Evolutionary conservation across 2,888 invertebrate species (phyloP).

Genomic region (Vanessa cardui): DNA sequence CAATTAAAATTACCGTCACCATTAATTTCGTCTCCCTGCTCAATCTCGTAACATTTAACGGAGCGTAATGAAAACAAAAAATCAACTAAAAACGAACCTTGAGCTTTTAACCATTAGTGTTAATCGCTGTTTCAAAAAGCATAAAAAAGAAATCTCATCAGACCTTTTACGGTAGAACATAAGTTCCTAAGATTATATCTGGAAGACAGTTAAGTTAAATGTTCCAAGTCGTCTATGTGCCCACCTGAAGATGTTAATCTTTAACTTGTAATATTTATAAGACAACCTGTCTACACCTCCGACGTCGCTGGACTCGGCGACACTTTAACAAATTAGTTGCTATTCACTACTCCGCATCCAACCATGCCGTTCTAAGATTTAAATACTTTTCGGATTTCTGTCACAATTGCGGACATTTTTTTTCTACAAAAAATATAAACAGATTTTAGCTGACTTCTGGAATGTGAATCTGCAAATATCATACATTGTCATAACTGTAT

Average conservation of each 20-base stretch:
- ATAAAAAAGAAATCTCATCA: constrained; percentile 18
- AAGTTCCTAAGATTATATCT: constrained; percentile 45
- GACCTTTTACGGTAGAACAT: constrained; percentile 32
- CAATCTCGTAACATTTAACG: constrained; percentile 12
- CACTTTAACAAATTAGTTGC: constrained; percentile 21
- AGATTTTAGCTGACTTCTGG: neutral
- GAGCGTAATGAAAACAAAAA: neutral
- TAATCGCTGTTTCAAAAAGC: neutral
- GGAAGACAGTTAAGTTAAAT: constrained; percentile 37
- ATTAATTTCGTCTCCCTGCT: constrained; percentile 19
- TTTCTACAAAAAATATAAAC: neutral
- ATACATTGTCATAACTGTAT: constrained; percentile 34
- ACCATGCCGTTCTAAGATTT: neutral
- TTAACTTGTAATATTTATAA: constrained; percentile 32
- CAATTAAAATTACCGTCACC: constrained; percentile 19
- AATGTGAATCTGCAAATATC: constrained; percentile 19
- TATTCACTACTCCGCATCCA: neutral
- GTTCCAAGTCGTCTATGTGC: constrained; percentile 21
- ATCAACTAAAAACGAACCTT: constrained; percentile 9
- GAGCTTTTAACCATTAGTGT: constrained; percentile 5
- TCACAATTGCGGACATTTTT: neutral
- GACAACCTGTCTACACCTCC: constrained; percentile 28
- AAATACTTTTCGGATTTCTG: neutral
- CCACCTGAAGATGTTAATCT: constrained; percentile 27
- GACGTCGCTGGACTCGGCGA: constrained; percentile 10